Evolutionary conservation across 2,797 vertebrate species (phyloP), one percentile per base, ranked within the genome.

Genomic region (Anniella stebbinsi): DNA sequence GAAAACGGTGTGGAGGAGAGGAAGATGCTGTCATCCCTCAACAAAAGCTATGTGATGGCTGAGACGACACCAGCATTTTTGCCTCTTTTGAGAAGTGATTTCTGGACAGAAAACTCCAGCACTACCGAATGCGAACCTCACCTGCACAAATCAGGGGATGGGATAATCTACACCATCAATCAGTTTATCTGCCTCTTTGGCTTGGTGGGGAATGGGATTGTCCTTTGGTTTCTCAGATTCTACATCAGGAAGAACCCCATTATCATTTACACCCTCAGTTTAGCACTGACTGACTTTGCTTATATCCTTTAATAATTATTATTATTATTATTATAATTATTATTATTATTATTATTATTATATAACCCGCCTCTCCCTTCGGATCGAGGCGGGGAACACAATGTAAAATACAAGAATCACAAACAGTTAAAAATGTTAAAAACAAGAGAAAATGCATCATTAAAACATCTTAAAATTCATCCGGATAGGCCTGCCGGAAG

Each of bases 231-330:
- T 36, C 92, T 94, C 84, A 57, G 75, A 48, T 63, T 77, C 13
- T 21, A 28, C 1, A 1, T 36, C 18, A 73, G 5, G 11, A 93
- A 85, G 83, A 88, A 83, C 8, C 87, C 90, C 45, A 95, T 90
- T 86, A 91, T 86, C 1, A 1, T 87, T 23, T 93, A 90, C n/a
- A 38, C 92, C 60, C 87, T 96, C 36, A 94, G 92, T 84, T 86
- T 94, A 89, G 91, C 92, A 0, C 48, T 80, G 6, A 93, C 95
- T 0, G 91, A 94, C 87, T 66, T 93, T 70, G 88, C 90, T n/a
- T 92, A 94, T 83, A 91, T 96, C 13, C 9, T 91, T n/a, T n/a
- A n/a, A n/a, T n/a, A n/a, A n/a, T n/a, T n/a, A n/a, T n/a, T n/a
- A n/a, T n/a, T n/a, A n/a, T n/a, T n/a, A n/a, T n/a, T n/a, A n/a